Base-by-base conservation (phyloP, 2,113 vertebrate genomes). In the Entelurus aequoreus region DNA sequence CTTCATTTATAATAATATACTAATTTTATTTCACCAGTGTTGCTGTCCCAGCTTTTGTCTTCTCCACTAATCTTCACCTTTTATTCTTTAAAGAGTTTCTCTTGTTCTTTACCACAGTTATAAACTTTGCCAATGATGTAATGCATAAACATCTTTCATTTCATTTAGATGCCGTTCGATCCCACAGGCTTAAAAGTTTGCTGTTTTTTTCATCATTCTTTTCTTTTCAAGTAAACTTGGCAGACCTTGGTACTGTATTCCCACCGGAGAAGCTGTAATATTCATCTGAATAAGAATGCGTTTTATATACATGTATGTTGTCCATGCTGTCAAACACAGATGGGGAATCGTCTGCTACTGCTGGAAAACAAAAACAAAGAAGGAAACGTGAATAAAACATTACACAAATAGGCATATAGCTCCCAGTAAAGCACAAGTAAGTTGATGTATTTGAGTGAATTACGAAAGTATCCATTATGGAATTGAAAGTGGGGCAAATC, bases 101-200 rank as follows among this genome's bases (percentile, higher is more conserved):
- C 40, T 42, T 42, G 40, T 42, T 42, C 40, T 42, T 42, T 42
- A 53, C 19, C 5, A 14, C 4, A 5, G 15, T 38, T 38, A 38
- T 40, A 37, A 40, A 7, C 9, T 9, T 38, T 16, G 5, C 5
- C 5, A 37, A 15, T 37, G 50, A 37, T 74, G 53, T 52, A 1
- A 58, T 62, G 50, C 60, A 64, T 56, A 71, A 69, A 63, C 64
- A 55, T 48, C 69, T 76, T 74, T 72, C 54, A 77, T 79, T 74
- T 69, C 58, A 65, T 77, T 75, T 36, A 61, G 63, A 66, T 48
- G 64, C 21, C 68, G 63, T 50, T 74, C 53, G 54, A 63, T 76
- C 80, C 73, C 73, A 38, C 2, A 60, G 72, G 69, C 52, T 28
- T 47, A 14, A 42, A 48, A 71, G 63, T 69, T 61, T 68, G 66